Evolutionary conservation across 2,888 invertebrate genomes (phyloP), one percentile per base, ranked within the genome.

Genomic region (Aphidius colemani): DNA sequence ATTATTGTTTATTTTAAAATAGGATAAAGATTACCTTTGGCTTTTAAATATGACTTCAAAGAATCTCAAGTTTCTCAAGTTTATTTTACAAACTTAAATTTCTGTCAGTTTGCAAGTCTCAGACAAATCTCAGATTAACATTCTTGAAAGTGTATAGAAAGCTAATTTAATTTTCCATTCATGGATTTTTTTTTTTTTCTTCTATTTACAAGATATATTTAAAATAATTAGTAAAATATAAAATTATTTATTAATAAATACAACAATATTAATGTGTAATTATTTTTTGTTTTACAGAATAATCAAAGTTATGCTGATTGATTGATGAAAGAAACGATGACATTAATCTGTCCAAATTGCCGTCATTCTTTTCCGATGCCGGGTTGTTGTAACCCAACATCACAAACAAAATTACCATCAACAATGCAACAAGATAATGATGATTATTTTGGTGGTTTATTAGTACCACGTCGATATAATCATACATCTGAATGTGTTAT

Each of bases 271-370:
- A 8, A 11, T 10, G 2, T 50, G 7, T 51, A 46, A 8, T 53
- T n/a, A 4, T 10, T 60, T 60, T 53, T 7, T 58, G n/a, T 63
- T 18, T 18, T 67, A 4, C 67, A 70, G 70, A 53, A 46, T 55
- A 30, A 30, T 30, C 56, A 7, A 30, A n/a, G 44, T 62, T 55
- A 65, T 65, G 65, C 46, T 41, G 53, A 59, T 13, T 30, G 45
- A 61, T 39, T 46, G 39, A 2, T 5, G 45, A 53, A 13, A 48
- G 74, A 65, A 66, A 80, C 80, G 80, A 71, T 81, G 87, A 87
- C 83, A 86, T 87, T 86, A 79, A 84, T 84, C 83, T 90, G 90
- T 80, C 90, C 90, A 67, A 88, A 89, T 83, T 90, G 90, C 85
- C 86, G 87, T 80, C 89, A 89, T 85, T 87, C 88, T 70, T 87